Conservation (phyloP, 30 jellyfish, hydroid and myxozoan species). For the Clytia hemisphaerica region DNA sequence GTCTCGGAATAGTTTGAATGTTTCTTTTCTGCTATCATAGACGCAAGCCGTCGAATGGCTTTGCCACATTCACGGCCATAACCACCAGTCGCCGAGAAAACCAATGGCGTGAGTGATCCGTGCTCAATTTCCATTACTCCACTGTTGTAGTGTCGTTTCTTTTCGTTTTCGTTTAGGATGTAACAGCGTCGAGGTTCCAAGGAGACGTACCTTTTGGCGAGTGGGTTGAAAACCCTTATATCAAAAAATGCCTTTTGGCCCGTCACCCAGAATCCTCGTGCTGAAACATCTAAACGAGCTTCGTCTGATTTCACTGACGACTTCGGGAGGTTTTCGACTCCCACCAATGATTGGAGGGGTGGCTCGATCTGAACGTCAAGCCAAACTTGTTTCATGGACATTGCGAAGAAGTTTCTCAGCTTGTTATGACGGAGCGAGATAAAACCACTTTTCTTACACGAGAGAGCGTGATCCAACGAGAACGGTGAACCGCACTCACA, state of each 20-base stretch:
- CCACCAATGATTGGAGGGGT: slow-evolving; percentile 14
- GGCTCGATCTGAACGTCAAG: slow-evolving; percentile 6
- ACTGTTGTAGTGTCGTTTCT: slow-evolving; percentile 2
- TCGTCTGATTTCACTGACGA: neutral
- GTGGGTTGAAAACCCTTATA: slow-evolving; percentile 19
- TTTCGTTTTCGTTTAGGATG: slow-evolving; percentile 8
- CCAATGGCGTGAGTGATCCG: slow-evolving; percentile 7
- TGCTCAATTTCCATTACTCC: slow-evolving; percentile 4
- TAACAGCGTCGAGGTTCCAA: neutral
- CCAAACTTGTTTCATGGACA: neutral
- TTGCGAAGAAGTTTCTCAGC: neutral
- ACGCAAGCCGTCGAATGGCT: no score
- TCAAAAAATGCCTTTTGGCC: slow-evolving; percentile 24
- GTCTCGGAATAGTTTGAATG: no score
- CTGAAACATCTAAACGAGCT: slow-evolving; percentile 18
- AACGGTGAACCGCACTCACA: slow-evolving; percentile 2
- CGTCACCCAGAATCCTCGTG: slow-evolving; percentile 8
- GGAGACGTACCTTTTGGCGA: slow-evolving; percentile 10
- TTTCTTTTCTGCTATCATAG: no score
- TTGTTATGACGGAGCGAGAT: slow-evolving; percentile 15
- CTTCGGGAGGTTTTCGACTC: slow-evolving; percentile 2
- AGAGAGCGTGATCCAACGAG: slow-evolving; percentile 4
- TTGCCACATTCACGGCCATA: slow-evolving; percentile 19
- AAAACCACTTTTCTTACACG: slow-evolving; percentile 21
- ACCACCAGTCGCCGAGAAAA: slow-evolving; percentile 12